Evolutionary conservation across 2,113 vertebrate genomes (phyloP).

Genomic region (Eurypyga helias): DNA sequence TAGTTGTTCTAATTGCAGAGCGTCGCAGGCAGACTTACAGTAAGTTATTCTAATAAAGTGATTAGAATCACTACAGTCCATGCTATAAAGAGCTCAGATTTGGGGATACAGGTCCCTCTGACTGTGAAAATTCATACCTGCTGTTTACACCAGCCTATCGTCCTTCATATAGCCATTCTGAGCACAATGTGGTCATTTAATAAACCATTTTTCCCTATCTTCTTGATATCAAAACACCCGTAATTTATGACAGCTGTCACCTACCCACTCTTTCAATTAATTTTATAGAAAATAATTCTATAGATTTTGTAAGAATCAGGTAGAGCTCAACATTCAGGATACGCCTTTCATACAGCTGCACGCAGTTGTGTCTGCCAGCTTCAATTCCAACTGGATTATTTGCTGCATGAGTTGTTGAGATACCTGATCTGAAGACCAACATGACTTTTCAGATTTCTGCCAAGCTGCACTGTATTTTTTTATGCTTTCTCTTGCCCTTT

Average conservation of each 20-base stretch:
- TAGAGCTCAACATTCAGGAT: background rate
- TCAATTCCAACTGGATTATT: constrained; percentile 22
- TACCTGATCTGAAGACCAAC: constrained; percentile 8
- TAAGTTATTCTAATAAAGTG: background rate
- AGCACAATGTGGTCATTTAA: background rate
- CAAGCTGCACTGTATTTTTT: background rate
- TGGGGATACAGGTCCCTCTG: background rate
- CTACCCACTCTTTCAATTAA: background rate
- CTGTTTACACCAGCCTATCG: background rate
- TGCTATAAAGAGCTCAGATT: background rate
- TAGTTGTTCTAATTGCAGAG: background rate
- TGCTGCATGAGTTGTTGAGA: background rate
- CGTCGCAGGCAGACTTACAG: background rate
- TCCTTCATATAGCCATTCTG: background rate
- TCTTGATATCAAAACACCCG: background rate
- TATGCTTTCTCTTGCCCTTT: background rate
- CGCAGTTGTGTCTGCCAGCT: background rate
- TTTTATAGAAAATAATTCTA: background rate
- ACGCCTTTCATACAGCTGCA: background rate
- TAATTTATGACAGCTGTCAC: background rate
- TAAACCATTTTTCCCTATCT: background rate
- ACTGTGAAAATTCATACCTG: background rate
- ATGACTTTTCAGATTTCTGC: constrained; percentile 8
- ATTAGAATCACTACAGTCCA: background rate
- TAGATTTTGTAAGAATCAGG: background rate